Percentiles rank a stretch among this genome's conserved stretches.
Conservation (phyloP, 2,797 vertebrate genomes). For the Sphenodon punctatus region DNA sequence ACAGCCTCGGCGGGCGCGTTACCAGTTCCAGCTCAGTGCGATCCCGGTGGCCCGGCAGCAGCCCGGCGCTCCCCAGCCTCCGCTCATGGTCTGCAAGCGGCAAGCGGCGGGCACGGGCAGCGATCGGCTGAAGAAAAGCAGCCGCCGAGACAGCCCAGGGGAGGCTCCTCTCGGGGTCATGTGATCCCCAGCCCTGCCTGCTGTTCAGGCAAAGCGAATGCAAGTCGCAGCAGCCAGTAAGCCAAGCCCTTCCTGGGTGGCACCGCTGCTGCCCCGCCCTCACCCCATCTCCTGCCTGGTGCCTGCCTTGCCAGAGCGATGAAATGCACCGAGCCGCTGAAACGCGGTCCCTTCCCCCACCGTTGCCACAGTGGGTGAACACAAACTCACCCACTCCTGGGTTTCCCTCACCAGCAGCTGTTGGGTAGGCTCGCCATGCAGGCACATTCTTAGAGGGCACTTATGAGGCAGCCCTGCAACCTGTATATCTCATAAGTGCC, state of each 20-base stretch:
- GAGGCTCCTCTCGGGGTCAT: too few relatives aligned
- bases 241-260: neutral
- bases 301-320: neutral
- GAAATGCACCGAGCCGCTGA: neutral
- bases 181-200: neutral
- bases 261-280: neutral
- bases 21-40: slow-evolving; percentile 31
- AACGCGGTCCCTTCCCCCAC: too few relatives aligned
- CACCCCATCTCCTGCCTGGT: neutral
- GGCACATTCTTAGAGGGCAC: too few relatives aligned
- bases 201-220: accelerated
- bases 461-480: too few relatives aligned
- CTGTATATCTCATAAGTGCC: too few relatives aligned
- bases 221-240: neutral
- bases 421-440: too few relatives aligned
- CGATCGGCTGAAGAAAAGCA: too few relatives aligned
- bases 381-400: too few relatives aligned
- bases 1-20: slow-evolving; percentile 29
- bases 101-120: neutral
- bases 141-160: too few relatives aligned
- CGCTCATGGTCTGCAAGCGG: neutral
- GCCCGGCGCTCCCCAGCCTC: neutral
- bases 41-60: neutral
- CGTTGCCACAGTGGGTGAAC: too few relatives aligned
- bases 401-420: too few relatives aligned